Evolutionary conservation across 2,113 vertebrate species (phyloP), one percentile per base, ranked within the genome.

Genomic region (Lophotis ruficrista): DNA sequence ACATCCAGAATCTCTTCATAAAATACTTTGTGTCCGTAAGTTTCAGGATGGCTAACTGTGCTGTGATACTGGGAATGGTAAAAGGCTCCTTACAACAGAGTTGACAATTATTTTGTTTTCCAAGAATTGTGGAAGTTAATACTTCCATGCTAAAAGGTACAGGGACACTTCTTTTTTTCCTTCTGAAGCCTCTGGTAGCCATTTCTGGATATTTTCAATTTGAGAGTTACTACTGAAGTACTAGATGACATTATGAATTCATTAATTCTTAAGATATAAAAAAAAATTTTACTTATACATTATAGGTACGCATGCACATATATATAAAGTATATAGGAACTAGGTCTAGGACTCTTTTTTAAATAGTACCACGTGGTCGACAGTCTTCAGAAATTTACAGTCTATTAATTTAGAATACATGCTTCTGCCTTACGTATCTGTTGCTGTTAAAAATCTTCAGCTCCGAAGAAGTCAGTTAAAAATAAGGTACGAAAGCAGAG

Each of bases 321-420:
- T 18, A 4, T 12, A 17, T 60, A 31, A 78, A 48, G 20, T 54
- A 24, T 27, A 11, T 48, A 30, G 33, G 18, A 93, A 24, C 19
- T 60, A 30, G 3, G 6, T 60, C 25, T 48, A 47, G 23, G 9
- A 33, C 30, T 31, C 8, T 60, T 22, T 56, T 48, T 22, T 14
- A 33, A 60, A 11, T 50, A 10, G 13, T 71, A 33, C 23, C 28
- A 0, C 1, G 2, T 56, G 4, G 2, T 51, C 5, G 2, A 37
- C 14, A 48, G 19, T 62, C 17, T 33, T 61, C 28, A 70, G 25
- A 31, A 41, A 1, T 89, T 79, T 68, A 3, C 16, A 73, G 22
- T 76, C 18, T 57, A 12, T 89, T 89, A 0, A 15, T 87, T 66
- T 69, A 62, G 30, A 77, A 54, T 35, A 47, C 11, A 6, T n/a